Conservation (phyloP, 1,140 invertebrate species). For the Stegodyphus dumicola region DNA sequence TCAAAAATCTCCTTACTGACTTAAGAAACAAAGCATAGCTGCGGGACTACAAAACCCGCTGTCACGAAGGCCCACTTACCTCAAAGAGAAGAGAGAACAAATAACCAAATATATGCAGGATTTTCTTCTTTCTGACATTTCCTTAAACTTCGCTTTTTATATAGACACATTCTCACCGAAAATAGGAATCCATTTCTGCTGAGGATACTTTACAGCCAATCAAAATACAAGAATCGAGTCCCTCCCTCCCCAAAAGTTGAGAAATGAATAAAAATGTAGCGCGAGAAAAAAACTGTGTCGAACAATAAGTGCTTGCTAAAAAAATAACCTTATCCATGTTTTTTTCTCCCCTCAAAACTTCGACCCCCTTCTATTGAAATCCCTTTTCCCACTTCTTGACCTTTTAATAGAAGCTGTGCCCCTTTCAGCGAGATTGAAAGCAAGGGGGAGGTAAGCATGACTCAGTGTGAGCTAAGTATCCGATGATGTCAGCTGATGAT, state of each 20-base stretch:
- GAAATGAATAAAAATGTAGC: background rate
- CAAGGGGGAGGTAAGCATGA: background rate
- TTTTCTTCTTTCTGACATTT: background rate
- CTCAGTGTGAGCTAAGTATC: background rate
- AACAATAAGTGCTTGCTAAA: slow-evolving; percentile 27
- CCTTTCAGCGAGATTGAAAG: too few relatives aligned
- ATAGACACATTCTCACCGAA: background rate
- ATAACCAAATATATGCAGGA: background rate
- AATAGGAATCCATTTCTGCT: slow-evolving; percentile 2
- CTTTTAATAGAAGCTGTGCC: background rate
- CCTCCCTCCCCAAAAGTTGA: too few relatives aligned
- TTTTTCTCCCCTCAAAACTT: background rate
- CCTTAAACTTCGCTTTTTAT: slow-evolving; percentile 31
- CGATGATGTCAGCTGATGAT: slow-evolving; percentile 40
- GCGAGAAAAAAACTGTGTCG: slow-evolving; percentile 33
- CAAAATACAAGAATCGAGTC: background rate
- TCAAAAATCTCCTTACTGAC: slow-evolving; percentile 1
- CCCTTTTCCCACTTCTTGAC: slow-evolving; percentile 1
- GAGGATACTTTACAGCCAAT: slow-evolving; percentile 5
- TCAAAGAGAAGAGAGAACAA: background rate
- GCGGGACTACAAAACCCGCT: too few relatives aligned
- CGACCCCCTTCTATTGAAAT: background rate
- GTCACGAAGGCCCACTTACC: background rate
- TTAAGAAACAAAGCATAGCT: too few relatives aligned
- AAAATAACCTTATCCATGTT: slow-evolving; percentile 24